Conservation (phyloP, 2,113 vertebrate species). For the Cyprinodon tularosa region DNA sequence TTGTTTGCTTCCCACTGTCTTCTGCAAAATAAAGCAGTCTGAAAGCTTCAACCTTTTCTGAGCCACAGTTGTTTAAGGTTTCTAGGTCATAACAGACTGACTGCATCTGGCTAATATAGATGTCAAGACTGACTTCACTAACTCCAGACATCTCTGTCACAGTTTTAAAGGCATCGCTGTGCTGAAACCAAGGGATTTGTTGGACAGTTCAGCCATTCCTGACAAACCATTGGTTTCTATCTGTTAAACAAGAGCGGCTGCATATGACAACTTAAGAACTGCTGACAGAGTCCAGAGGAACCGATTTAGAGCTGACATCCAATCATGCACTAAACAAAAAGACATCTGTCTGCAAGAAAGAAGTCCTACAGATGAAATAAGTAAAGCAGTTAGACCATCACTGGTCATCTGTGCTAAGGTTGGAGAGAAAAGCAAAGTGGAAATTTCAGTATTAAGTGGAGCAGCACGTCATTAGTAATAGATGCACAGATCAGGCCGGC, state of each 20-base stretch:
- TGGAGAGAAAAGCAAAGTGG: background rate
- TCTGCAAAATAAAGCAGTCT: slow-evolving; percentile 23
- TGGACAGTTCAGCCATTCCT: background rate
- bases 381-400: background rate
- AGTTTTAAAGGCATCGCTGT: background rate
- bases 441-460: background rate
- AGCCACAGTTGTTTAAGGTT: slow-evolving; percentile 14
- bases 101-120: slow-evolving; percentile 7
- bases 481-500: background rate
- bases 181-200: slow-evolving; percentile 22
- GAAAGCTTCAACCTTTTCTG: slow-evolving; percentile 4
- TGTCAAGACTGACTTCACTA: slow-evolving; percentile 17
- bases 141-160: background rate
- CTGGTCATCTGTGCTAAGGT: background rate
- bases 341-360: background rate
- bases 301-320: background rate
- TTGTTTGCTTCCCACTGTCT: slow-evolving; percentile 43
- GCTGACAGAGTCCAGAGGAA: background rate
- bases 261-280: background rate
- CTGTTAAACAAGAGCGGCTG: background rate
- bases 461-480: background rate
- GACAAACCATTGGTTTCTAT: slow-evolving; percentile 7
- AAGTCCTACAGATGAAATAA: background rate
- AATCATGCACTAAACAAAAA: background rate
- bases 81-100: slow-evolving; percentile 10